Evolutionary conservation across 2,113 vertebrate genomes (phyloP), one percentile per base, ranked within the genome.

Genomic region (Callopanchax toddi): DNA sequence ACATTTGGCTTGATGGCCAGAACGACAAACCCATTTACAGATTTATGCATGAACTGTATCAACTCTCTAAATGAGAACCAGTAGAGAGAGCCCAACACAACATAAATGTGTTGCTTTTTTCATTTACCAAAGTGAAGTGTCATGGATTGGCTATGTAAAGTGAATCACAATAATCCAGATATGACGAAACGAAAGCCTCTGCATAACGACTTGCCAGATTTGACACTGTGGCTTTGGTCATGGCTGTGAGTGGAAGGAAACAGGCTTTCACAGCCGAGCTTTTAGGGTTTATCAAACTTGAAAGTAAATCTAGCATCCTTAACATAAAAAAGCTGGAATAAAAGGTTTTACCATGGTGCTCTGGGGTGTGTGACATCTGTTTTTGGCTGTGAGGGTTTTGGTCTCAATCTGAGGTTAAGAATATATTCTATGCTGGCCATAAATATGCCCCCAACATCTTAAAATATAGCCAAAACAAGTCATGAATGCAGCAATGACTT

Each of bases 201-300:
- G 21, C 51, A 45, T 66, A 53, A 76, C 46, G 50, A 49, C 57
- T 63, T 49, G 29, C 49, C 23, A 72, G 26, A 76, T 72, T 64
- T 10, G 25, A 65, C 18, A 63, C 43, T 48, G 64, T 22, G 52
- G 60, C 76, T 74, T 67, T 77, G 53, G 55, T 66, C 50, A 9
- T 46, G 51, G 72, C 83, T 64, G 34, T 26, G 37, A 74, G 81
- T 72, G 56, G 34, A 57, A 46, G 40, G 43, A 66, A 86, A 87
- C n/a, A 60, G 60, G 61, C 67, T 84, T 84, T 82, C 60, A 84
- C 74, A 68, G 67, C 46, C 22, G 6, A 74, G 66, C 23, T 22
- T 77, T 84, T 53, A 57, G 48, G n/a, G 56, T 67, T 77, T 70
- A 63, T 82, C 59, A 62, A 55, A 76, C 75, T 71, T 75, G 4